Evolutionary conservation across 2,797 vertebrate species (phyloP), one percentile per base, ranked within the genome.

Genomic region (Novumbra hubbsi): DNA sequence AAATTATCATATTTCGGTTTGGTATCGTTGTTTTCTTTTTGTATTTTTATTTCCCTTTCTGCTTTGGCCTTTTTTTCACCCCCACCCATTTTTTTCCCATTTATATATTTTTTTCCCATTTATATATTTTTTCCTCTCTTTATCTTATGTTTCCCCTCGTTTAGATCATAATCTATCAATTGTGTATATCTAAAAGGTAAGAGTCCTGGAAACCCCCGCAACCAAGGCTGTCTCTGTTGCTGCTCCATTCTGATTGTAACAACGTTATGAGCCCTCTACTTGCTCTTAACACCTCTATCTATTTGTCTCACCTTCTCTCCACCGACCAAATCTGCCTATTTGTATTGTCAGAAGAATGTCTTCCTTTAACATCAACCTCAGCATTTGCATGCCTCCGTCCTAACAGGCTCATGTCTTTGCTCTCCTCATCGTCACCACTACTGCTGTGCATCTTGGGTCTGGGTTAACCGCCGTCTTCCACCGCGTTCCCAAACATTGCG

Each of bases 91-190:
- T 65, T 70, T 70, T 67, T 24, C 74, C 49, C 71, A 2, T 81
- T 82, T 85, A 55, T 68, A 73, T 76, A 45, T 12, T 68, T 65
- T 70, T 70, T 67, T 24, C 74, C 49, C 71, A 2, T 81, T 82
- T 85, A 55, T 71, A 72, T 76, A 70, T 76, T 77, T 78, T 83
- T 70, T 16, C 71, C 64, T 68, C 15, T 57, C 52, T 52, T 73
- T 87, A 41, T 66, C 92, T 90, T 94, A 93, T 92, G 92, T 93
- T 77, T 91, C 92, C 89, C 90, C 92, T 45, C 94, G 94, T 96
- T 96, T 96, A 99, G 98, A 99, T 98, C 96, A 95, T 98, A 97
- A 95, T 98, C 96, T 96, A 93, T 96, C 96, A 95, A 94, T 98
- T 96, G 94, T 96, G 93, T 97, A 96, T 97, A 95, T 95, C 94